A percentile compares a stretch with the other conserved stretches of the same genome.
These are phyloP conservation scores for Oscheius sp. DNA, from an alignment of 1,140 invertebrate genomes.

Conservation along the genomic window DNA sequence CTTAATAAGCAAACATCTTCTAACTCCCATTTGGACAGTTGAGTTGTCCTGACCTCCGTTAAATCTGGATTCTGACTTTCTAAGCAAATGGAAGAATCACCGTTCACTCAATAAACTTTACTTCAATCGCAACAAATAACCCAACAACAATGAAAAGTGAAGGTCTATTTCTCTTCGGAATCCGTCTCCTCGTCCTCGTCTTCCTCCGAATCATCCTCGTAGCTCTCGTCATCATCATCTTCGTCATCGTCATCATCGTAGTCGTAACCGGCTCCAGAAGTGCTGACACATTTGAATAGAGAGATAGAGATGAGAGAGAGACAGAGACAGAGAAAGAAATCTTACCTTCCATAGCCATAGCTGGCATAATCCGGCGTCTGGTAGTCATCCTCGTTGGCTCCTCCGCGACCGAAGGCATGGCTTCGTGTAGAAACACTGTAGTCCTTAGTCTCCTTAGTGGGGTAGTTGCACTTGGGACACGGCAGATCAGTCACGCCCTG, in stretches of 20 bases:
- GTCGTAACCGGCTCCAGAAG: not conserved
- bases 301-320: not conserved
- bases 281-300: not conserved
- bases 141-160: not conserved
- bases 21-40: too few relatives aligned
- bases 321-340: not conserved
- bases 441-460: constrained; percentile 86
- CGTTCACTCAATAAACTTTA: too few relatives aligned
- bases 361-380: constrained; percentile 63
- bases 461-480: constrained; percentile 88
- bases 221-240: constrained; percentile 1
- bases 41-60: too few relatives aligned
- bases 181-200: constrained; percentile 3
- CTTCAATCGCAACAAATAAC: not conserved
- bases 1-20: too few relatives aligned
- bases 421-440: constrained; percentile 80
- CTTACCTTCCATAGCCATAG: constrained; percentile 57
- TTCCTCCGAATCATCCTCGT: not conserved
- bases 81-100: too few relatives aligned
- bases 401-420: constrained; percentile 64
- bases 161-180: not conserved
- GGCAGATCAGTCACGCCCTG: constrained; percentile 79
- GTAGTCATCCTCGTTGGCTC: constrained; percentile 61
- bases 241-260: constrained; percentile 8
- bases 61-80: too few relatives aligned